These are phyloP conservation scores for Phania funesta DNA, from an alignment of 2,888 invertebrate species.

Conservation along the genomic window DNA sequence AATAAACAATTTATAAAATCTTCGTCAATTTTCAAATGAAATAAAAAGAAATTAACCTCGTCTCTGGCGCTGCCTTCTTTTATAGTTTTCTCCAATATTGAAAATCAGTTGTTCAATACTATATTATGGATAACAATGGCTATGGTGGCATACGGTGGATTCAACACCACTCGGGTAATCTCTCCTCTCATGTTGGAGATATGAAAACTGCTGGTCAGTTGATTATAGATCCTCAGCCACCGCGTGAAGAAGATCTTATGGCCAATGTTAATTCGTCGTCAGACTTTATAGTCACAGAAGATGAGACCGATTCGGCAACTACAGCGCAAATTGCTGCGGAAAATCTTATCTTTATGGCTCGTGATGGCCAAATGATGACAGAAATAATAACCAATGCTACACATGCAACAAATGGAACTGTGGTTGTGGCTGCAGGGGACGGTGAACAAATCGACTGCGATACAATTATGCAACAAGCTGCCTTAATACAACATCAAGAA, in stretches of 20 bases:
- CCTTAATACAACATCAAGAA: conserved; percentile 54
- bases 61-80: conserved; percentile 6
- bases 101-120: conserved; percentile 7
- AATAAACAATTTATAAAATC: background rate
- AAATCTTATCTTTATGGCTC: conserved; percentile 84
- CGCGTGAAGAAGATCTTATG: conserved; percentile 72
- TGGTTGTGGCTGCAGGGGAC: conserved; percentile 73
- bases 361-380: conserved; percentile 81
- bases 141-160: conserved; percentile 77
- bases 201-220: conserved; percentile 69
- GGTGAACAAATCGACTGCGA: conserved; percentile 68
- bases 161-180: conserved; percentile 70
- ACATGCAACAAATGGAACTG: conserved; percentile 72
- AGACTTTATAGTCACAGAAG: conserved; percentile 64
- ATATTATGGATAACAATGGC: conserved; percentile 69
- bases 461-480: conserved; percentile 61
- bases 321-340: conserved; percentile 84
- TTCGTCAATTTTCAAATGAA: too few relatives aligned
- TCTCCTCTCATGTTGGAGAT: conserved; percentile 65
- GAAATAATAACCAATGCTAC: conserved; percentile 73
- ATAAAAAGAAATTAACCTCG: background rate
- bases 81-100: conserved; percentile 18
- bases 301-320: conserved; percentile 71
- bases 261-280: conserved; percentile 64
- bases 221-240: conserved; percentile 65